Percentiles rank a stretch among this genome's conserved stretches.
Evolutionary conservation across 1,140 invertebrate genomes (phyloP).

Genomic region (Bradynema listronoti): DNA sequence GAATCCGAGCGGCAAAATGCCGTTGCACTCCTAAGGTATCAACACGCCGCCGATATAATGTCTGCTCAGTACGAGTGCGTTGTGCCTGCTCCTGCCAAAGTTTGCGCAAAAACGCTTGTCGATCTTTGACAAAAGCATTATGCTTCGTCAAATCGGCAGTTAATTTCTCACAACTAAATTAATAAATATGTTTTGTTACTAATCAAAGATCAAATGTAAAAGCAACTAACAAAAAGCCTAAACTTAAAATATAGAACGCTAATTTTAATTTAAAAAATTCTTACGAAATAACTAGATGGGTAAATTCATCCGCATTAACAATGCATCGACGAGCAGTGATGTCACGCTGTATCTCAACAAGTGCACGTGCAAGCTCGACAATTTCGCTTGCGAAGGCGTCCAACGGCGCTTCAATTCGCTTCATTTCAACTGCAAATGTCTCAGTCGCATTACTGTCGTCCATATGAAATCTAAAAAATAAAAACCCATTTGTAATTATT

Average conservation of each 20-base stretch:
- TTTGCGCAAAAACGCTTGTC: conserved; percentile 42
- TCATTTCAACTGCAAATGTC: conserved; percentile 42
- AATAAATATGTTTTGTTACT: conserved; percentile 20
- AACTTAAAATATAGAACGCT: background rate
- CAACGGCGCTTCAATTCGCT: conserved; percentile 46
- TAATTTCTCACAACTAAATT: conserved; percentile 41
- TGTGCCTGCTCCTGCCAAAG: conserved; percentile 38
- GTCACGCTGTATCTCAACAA: conserved; percentile 52
- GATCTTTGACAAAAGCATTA: conserved; percentile 26
- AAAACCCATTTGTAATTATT: conserved; percentile 6
- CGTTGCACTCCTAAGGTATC: conserved; percentile 39
- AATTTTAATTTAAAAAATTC: conserved; percentile 9
- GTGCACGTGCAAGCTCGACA: conserved; percentile 29
- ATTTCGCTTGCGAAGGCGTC: conserved; percentile 38
- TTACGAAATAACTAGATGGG: conserved; percentile 37
- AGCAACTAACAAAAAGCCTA: conserved; percentile 1
- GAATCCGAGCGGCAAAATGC: conserved; percentile 35
- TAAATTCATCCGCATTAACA: conserved; percentile 36
- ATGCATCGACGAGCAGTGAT: conserved; percentile 48
- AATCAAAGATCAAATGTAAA: conserved; percentile 24
- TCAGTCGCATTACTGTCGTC: background rate
- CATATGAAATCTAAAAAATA: background rate
- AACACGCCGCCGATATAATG: conserved; percentile 36
- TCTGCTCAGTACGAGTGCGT: conserved; percentile 42
- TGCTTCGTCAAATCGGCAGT: conserved; percentile 31